Base-by-base conservation (phyloP, 1,140 invertebrate species). In the Ceratosolen solmsi region DNA sequence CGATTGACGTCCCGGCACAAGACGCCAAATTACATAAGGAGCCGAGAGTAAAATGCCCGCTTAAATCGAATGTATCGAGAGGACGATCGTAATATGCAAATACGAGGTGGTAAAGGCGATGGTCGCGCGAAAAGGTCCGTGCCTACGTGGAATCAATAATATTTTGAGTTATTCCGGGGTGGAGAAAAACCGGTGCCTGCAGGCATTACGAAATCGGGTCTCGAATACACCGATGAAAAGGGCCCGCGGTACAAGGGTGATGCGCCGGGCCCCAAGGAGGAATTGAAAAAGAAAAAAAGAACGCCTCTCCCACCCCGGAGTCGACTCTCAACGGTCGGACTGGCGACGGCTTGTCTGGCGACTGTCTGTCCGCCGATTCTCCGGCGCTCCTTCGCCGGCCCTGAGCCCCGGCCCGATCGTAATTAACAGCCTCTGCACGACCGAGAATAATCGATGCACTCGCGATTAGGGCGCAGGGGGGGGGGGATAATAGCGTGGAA, bases 271-370 rank as follows among this genome's bases (percentile, higher is more conserved):
- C 70, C 13, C n/a, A 7, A 3, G 17, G 27, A 7, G 1, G 5
- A 20, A 30, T 4, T 22, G 3, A 7, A 72, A 30, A 41, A 27
- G 22, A 54, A 56, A 49, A 71, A 20, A 49, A 22, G 27, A 33
- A 41, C 4, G 3, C 33, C 25, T 15, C 30, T 60, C 15, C 20
- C 15, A 9, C 5, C 11, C 60, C 22, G 22, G 11, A 27, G 0
- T 4, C 58, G 36, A 20, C 58, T 49, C 56, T 65, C 65, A 83
- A 85, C 84, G 82, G 84, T 86, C 78, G 68, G 73, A 82, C 80
- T 86, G 85, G 82, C 85, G 84, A 77, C 86, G 79, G 84, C 72
- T 79, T 86, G 87, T 86, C 85, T 86, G 86, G 84, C 85, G 86
- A 86, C 86, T 84, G 86, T 86, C 86, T 86, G 86, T 82, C 79